Conservation (phyloP, 2,113 vertebrate species). For the Baryphthengus martii region DNA sequence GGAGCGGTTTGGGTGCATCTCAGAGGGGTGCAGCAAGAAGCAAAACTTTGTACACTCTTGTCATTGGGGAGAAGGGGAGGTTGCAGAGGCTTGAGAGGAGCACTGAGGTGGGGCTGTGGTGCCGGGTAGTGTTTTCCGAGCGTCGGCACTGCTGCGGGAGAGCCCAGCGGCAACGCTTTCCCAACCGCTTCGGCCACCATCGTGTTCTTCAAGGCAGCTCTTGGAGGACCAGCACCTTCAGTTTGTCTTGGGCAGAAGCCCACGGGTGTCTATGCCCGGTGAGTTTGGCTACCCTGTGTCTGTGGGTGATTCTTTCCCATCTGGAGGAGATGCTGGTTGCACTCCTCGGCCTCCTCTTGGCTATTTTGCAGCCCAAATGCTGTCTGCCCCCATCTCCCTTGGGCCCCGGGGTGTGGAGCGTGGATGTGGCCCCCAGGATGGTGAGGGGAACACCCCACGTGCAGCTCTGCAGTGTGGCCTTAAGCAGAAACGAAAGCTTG, state of each 20-base stretch:
- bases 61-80: background rate
- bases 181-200: background rate
- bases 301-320: background rate
- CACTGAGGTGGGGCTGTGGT: background rate
- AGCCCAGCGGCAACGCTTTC: background rate
- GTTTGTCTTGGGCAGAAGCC: background rate
- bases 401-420: background rate
- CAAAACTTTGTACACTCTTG: background rate
- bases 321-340: background rate
- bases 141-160: fast-evolving
- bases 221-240: background rate
- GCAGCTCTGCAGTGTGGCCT: background rate
- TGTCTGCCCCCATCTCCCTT: background rate
- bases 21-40: background rate
- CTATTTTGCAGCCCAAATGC: background rate
- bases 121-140: background rate
- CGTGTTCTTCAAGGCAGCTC: background rate
- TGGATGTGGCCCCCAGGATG: background rate
- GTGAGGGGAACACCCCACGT: background rate
- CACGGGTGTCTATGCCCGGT: background rate
- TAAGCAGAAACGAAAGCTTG: constrained; percentile 37
- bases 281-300: background rate
- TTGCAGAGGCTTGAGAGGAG: background rate
- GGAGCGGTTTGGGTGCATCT: background rate
- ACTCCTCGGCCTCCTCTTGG: background rate